Percentiles rank a stretch among this genome's conserved stretches.
Evolutionary conservation across 1,140 invertebrate genomes (phyloP).

Genomic region (Lineus longissimus): DNA sequence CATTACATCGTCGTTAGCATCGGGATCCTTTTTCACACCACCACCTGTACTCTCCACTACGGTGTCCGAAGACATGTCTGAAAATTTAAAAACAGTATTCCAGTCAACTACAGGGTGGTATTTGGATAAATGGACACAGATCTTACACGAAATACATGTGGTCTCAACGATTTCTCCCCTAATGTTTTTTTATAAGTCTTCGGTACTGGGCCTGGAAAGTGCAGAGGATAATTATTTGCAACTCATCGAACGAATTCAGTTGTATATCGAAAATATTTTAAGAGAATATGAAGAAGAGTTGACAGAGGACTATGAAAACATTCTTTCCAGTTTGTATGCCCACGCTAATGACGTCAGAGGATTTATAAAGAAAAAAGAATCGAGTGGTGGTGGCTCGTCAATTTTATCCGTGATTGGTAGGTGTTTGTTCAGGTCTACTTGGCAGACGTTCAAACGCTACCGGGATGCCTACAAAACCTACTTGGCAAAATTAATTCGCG

Average conservation of each 20-base stretch:
- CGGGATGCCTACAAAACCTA: background rate
- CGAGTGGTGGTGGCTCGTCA: background rate
- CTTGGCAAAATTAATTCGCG: background rate
- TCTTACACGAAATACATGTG: background rate
- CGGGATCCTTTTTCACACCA: background rate
- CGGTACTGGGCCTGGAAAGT: background rate
- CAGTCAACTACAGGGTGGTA: background rate
- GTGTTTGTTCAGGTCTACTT: constrained; percentile 2
- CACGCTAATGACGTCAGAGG: background rate
- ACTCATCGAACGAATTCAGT: background rate
- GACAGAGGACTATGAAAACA: background rate
- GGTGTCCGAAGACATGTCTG: constrained; percentile 1
- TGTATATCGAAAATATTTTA: background rate
- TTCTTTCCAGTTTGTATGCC: background rate
- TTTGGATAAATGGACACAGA: constrained; percentile 7
- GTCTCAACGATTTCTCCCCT: constrained; percentile 1
- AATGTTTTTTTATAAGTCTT: constrained; percentile 3
- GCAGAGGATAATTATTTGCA: constrained; percentile 1
- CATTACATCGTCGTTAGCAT: no score
- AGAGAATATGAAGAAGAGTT: background rate
- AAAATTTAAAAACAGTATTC: constrained; percentile 4
- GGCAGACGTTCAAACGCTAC: background rate
- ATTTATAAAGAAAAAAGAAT: background rate
- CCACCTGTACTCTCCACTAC: background rate
- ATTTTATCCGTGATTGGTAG: constrained; percentile 5